These are phyloP conservation scores for Diogma glabrata DNA, from an alignment of 2,888 invertebrate genomes.

Conservation along the genomic window DNA sequence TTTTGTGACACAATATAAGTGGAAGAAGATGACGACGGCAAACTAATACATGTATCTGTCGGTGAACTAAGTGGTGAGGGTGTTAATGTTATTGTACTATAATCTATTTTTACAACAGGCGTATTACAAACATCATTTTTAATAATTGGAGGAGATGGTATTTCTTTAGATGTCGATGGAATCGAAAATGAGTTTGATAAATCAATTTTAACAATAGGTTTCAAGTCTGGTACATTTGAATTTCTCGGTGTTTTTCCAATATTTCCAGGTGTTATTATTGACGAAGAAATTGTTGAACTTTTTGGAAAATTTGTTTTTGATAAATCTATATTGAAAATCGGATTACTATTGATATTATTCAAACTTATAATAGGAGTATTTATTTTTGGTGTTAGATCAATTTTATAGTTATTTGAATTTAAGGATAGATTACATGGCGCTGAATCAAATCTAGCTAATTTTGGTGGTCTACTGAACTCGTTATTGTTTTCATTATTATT, in stretches of 20 bases:
- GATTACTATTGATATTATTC: neutral
- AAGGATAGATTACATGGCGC: constrained; percentile 16
- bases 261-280: constrained; percentile 3
- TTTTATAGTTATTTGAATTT: constrained; percentile 1
- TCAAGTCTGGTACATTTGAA: constrained; percentile 13
- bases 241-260: constrained; percentile 1
- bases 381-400: constrained; percentile 5
- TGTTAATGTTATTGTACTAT: constrained; percentile 26
- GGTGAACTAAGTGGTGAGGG: constrained; percentile 14
- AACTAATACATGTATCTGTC: constrained; percentile 15
- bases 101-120: constrained; percentile 36
- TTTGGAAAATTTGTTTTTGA: neutral
- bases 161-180: constrained; percentile 4
- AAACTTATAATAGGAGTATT: constrained; percentile 7
- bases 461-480: constrained; percentile 14
- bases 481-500: constrained; percentile 2
- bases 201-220: constrained; percentile 32
- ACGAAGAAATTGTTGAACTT: neutral
- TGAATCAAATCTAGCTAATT: constrained; percentile 19
- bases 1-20: neutral
- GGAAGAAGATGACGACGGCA: constrained; percentile 13
- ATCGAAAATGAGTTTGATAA: neutral
- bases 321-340: constrained; percentile 5
- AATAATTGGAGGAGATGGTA: constrained; percentile 4
- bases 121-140: constrained; percentile 25